A percentile compares a stretch with the other conserved stretches of the same genome.
These are phyloP conservation scores for Megaceryle alcyon DNA, from an alignment of 2,797 vertebrate genomes.

Conservation along the genomic window DNA sequence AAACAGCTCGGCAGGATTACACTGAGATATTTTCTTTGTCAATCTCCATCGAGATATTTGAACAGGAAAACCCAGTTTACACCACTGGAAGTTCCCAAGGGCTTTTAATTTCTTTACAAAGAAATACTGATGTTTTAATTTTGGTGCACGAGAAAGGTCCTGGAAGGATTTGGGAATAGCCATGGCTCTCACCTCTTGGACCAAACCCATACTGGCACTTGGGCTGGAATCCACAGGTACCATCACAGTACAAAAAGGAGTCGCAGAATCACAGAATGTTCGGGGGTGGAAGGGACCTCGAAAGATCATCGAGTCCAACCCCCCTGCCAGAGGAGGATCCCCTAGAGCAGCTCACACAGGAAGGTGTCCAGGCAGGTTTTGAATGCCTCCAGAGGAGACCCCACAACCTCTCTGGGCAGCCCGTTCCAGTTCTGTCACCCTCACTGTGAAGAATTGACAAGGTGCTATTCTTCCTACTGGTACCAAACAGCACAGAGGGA, in stretches of 20 bases:
- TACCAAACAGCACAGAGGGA: not conserved
- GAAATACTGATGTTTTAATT: conserved; percentile 12
- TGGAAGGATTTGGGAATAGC: not conserved
- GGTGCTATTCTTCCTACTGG: not conserved
- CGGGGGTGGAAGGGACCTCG: too few relatives aligned
- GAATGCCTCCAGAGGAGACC: too few relatives aligned
- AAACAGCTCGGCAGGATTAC: conserved; percentile 73
- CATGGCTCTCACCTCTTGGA: not conserved
- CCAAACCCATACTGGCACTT: not conserved
- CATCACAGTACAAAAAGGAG: not conserved
- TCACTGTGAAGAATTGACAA: not conserved
- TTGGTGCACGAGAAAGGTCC: not conserved
- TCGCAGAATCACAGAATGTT: too few relatives aligned
- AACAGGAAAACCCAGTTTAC: conserved; percentile 67
- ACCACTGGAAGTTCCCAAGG: conserved; percentile 46
- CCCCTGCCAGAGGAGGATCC: too few relatives aligned
- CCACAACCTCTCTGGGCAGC: too few relatives aligned
- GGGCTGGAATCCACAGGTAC: not conserved
- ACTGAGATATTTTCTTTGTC: conserved; percentile 75
- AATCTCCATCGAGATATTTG: conserved; percentile 44
- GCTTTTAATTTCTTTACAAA: conserved; percentile 53
- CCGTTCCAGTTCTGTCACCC: too few relatives aligned
- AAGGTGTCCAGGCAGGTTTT: too few relatives aligned
- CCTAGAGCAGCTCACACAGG: too few relatives aligned
- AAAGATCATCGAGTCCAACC: too few relatives aligned